These are phyloP conservation scores for Pholis gunnellus DNA, from an alignment of 2,113 vertebrate genomes.

Conservation along the genomic window DNA sequence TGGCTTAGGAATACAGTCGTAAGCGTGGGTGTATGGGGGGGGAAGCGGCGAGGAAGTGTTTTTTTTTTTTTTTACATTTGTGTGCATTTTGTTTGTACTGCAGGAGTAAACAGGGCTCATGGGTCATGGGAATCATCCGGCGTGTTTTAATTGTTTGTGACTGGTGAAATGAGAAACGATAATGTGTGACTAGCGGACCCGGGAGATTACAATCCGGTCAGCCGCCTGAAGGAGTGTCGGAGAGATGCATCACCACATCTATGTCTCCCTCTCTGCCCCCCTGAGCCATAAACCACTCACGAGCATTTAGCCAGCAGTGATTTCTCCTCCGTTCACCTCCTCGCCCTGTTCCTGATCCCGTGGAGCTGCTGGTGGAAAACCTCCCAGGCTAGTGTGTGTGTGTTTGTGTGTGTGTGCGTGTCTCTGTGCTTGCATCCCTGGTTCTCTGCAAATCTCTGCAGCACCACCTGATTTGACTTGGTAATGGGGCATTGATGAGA, in stretches of 20 bases:
- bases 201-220: slow-evolving; percentile 75
- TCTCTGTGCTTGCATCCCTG: slow-evolving; percentile 45
- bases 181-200: slow-evolving; percentile 83
- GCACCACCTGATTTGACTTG: slow-evolving; percentile 98
- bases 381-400: slow-evolving; percentile 80
- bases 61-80: background rate
- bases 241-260: slow-evolving; percentile 58
- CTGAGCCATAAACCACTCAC: slow-evolving; percentile 62
- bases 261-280: slow-evolving; percentile 54
- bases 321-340: slow-evolving; percentile 69
- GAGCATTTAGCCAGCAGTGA: slow-evolving; percentile 67
- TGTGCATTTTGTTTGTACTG: slow-evolving; percentile 24
- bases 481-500: slow-evolving; percentile 97
- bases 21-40: background rate
- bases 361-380: slow-evolving; percentile 85
- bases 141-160: slow-evolving; percentile 70
- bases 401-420: slow-evolving; percentile 54
- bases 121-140: slow-evolving; percentile 45
- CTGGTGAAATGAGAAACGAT: slow-evolving; percentile 78
- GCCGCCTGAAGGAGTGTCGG: slow-evolving; percentile 71
- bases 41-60: background rate
- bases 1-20: slow-evolving; percentile 19
- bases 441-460: slow-evolving; percentile 83
- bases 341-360: slow-evolving; percentile 74
- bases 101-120: slow-evolving; percentile 14